phyloP scores from a whole-genome alignment of 2,113 vertebrate genomes.

The Mormoops blainvillei region DNA sequence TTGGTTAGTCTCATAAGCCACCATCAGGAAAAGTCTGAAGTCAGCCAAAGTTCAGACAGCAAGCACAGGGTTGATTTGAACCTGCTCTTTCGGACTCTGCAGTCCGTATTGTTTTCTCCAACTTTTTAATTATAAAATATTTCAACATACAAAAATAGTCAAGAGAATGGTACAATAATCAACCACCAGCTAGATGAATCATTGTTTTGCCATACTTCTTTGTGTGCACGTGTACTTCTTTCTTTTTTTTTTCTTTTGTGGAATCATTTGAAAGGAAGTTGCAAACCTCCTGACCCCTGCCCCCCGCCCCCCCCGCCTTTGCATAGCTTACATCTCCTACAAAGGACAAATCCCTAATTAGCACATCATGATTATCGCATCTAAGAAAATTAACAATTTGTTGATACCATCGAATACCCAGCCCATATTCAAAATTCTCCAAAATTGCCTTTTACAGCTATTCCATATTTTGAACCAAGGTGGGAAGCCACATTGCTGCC shows the following conservation, averaged over 20 bases:
- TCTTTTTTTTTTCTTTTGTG: not conserved
- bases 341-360: not conserved
- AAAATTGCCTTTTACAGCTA: not conserved
- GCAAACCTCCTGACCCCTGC: not conserved
- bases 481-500: not conserved
- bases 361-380: too few species aligned
- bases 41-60: not conserved
- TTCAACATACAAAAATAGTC: not conserved
- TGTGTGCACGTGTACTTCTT: not conserved
- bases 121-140: not conserved
- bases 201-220: not conserved
- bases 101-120: not conserved
- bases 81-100: not conserved
- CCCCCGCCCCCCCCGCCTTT: too few species aligned
- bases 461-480: not conserved
- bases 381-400: not conserved
- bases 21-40: fast-evolving
- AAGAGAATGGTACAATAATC: not conserved
- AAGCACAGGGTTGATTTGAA: not conserved
- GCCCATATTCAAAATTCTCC: not conserved
- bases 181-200: not conserved
- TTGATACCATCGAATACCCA: not conserved
- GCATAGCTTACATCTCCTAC: not conserved
- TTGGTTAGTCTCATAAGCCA: not conserved
- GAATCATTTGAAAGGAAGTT: not conserved